phyloP scores from a whole-genome alignment of 2,888 invertebrate genomes.

The Idaea dimidiata region DNA sequence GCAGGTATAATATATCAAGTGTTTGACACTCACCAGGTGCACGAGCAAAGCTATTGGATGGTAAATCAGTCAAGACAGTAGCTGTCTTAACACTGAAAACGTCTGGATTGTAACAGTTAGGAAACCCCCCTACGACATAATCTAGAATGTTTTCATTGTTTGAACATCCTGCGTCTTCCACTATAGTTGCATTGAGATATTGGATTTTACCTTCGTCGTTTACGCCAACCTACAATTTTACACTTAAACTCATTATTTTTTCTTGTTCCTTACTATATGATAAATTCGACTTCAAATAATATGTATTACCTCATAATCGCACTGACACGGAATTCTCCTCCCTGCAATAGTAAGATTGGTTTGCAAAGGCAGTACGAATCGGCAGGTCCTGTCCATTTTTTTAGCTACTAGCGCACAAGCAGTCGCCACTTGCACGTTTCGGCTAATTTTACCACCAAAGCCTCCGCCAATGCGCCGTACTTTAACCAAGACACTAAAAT shows the following conservation, averaged over 20 bases:
- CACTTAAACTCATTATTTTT: not conserved
- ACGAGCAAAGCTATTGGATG: constrained; percentile 84
- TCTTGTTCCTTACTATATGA: not conserved
- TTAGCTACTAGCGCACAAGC: constrained; percentile 83
- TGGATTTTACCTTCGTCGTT: constrained; percentile 84
- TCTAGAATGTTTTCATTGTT: constrained; percentile 72
- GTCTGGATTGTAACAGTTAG: constrained; percentile 78
- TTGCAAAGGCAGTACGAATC: constrained; percentile 82
- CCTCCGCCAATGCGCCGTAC: constrained; percentile 84
- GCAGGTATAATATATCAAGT: not conserved
- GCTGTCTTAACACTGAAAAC: constrained; percentile 73
- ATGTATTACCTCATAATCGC: constrained; percentile 78
- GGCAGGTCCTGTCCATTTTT: constrained; percentile 78
- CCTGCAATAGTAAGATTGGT: constrained; percentile 83
- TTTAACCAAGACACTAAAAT: constrained; percentile 77
- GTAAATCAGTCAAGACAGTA: constrained; percentile 82
- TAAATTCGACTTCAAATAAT: not conserved
- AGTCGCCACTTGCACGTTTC: constrained; percentile 75
- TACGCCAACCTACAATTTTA: constrained; percentile 74
- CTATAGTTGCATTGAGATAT: constrained; percentile 76
- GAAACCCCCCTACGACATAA: constrained; percentile 54
- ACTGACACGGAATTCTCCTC: constrained; percentile 72
- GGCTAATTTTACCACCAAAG: constrained; percentile 83
- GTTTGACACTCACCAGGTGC: constrained; percentile 79
- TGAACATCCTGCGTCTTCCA: constrained; percentile 73